Evolutionary conservation across 2,797 vertebrate genomes (phyloP), one percentile per base, ranked within the genome.

Genomic region (Gadopsis marmoratus): DNA sequence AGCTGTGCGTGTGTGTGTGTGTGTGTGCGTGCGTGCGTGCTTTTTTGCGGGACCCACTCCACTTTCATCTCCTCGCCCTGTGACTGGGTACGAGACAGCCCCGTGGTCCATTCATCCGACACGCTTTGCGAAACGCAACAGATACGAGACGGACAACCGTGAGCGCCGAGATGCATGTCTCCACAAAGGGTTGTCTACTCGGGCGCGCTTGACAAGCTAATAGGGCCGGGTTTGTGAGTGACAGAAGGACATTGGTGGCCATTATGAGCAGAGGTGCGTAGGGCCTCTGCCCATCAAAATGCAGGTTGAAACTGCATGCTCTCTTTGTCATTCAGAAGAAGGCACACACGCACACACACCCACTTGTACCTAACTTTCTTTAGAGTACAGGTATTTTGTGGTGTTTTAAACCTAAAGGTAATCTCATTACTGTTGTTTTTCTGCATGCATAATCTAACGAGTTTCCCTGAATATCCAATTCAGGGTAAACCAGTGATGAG

Each of bases 161-260:
- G 83, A 85, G 76, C 61, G 21, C 5, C 11, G 58, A 82, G 81
- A 84, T 37, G 74, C 66, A 56, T 23, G 83, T 68, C 82, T 55
- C 66, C 45, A 74, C 60, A 43, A 81, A 74, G 82, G 75, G 70
- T 33, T 59, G 63, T 80, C 76, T 76, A 7, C 60, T 53, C 0
- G 13, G 56, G 51, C 6, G 0, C 50, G 21, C 78, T 66, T 84
- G 76, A 90, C 91, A 60, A 74, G 81, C 83, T 89, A 88, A 88
- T 55, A 16, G 88, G 58, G 78, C 37, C 33, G 8, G 8, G 26
- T 69, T 71, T 43, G 78, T 70, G 81, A 88, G 70, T 64, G 45
- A 86, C 73, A 10, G 87, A 60, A 61, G 62, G 51, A 59, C 39
- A 37, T 75, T 51, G 13, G 29, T 2, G 3, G 60, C 63, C 67